Evolutionary conservation across 2,113 vertebrate species (phyloP).

Genomic region (Psophia crepitans): DNA sequence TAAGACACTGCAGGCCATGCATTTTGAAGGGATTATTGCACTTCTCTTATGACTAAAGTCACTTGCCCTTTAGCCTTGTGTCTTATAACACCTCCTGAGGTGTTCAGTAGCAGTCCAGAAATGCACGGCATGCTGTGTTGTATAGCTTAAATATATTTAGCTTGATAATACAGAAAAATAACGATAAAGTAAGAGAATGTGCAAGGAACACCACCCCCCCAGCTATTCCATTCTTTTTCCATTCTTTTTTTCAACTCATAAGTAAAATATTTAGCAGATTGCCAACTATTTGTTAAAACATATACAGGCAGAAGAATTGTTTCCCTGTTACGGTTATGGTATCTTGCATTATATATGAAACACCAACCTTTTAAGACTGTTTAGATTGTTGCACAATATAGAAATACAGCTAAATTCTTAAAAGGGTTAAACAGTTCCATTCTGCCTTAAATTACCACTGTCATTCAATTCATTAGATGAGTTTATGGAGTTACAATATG

Average conservation of each 20-base stretch:
- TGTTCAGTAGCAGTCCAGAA: conserved; percentile 30
- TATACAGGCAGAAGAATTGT: background rate
- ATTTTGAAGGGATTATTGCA: conserved; percentile 44
- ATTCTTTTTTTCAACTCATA: background rate
- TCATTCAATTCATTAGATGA: conserved; percentile 78
- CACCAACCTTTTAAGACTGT: conserved; percentile 13
- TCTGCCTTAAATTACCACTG: conserved; percentile 70
- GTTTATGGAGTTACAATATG: conserved; percentile 78
- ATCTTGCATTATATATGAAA: background rate
- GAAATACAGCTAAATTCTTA: conserved; percentile 65
- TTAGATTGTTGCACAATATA: conserved; percentile 30
- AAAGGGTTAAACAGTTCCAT: conserved; percentile 69
- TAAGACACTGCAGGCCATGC: conserved; percentile 42
- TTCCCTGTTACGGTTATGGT: background rate
- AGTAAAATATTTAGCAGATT: background rate
- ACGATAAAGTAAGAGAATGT: background rate
- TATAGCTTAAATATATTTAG: conserved; percentile 28
- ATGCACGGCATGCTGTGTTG: background rate
- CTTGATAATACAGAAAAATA: conserved; percentile 24
- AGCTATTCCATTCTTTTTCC: background rate
- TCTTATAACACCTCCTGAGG: conserved; percentile 7
- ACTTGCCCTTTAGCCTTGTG: conserved; percentile 35
- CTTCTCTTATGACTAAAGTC: conserved; percentile 46
- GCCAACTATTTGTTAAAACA: background rate
- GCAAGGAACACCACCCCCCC: background rate